Evolutionary conservation across 37 sponge, comb jelly and placozoan species (phyloP).

Genomic region (Agelas oroides): DNA sequence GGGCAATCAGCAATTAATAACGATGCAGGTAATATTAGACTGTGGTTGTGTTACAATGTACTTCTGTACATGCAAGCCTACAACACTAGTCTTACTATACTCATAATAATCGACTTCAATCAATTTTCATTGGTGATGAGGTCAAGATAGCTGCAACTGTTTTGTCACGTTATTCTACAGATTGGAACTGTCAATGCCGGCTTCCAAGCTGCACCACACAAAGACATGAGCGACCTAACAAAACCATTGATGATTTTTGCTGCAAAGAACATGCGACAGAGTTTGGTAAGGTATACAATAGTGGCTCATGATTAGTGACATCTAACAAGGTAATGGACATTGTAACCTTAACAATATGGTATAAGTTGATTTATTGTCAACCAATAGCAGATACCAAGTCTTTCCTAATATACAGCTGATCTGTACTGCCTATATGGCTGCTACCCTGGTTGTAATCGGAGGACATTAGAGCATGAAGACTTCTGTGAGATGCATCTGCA

Average conservation of each 20-base stretch:
- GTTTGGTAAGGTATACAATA: background rate
- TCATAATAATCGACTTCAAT: no score
- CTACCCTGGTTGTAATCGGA: background rate
- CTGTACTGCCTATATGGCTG: background rate
- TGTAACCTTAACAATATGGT: background rate
- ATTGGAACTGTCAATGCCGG: background rate
- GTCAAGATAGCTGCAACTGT: no score
- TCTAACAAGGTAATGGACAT: background rate
- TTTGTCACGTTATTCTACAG: no score
- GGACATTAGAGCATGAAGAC: background rate
- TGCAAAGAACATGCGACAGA: background rate
- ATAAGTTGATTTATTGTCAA: no score
- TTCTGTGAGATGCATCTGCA: constrained; percentile 1
- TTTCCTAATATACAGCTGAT: background rate
- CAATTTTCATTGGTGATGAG: no score
- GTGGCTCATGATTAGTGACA: no score
- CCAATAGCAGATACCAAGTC: no score
- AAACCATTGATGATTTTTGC: background rate
- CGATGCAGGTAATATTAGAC: no score
- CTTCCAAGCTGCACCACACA: background rate
- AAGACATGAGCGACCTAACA: background rate
- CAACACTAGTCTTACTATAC: no score
- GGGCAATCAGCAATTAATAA: no score
- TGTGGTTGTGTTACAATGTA: no score
- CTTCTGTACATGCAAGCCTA: no score